Conservation (phyloP, 2,797 vertebrate species). For the Potorous gilbertii region DNA sequence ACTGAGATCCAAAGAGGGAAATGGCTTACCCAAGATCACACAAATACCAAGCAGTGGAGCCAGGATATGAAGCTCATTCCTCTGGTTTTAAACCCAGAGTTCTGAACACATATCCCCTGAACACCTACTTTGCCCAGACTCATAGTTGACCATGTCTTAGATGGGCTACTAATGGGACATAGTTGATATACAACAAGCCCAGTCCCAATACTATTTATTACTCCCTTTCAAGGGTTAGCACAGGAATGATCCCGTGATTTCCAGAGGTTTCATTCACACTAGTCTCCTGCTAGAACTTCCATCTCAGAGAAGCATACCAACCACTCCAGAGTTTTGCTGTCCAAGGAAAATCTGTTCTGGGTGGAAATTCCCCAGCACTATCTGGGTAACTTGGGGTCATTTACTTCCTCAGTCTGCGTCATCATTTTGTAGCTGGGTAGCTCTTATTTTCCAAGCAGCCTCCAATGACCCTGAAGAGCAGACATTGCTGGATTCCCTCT, state of each 20-base stretch:
- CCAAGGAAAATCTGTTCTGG: background rate
- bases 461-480: constrained; percentile 76
- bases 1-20: background rate
- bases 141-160: background rate
- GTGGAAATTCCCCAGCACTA: constrained; percentile 69
- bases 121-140: background rate
- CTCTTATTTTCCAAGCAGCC: constrained; percentile 73
- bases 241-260: background rate
- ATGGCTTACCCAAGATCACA: background rate
- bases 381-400: constrained; percentile 31
- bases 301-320: background rate
- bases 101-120: background rate
- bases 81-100: background rate
- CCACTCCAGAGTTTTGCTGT: background rate
- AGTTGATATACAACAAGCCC: background rate
- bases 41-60: background rate
- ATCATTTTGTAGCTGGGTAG: constrained; percentile 55
- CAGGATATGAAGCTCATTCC: background rate
- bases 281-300: background rate
- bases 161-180: background rate
- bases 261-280: background rate
- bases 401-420: constrained; percentile 47
- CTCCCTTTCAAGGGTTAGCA: background rate
- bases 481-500: constrained; percentile 68
- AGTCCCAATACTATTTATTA: background rate